These are phyloP conservation scores for Myiothlypis coronata DNA, from an alignment of 2,797 vertebrate species.

Conservation along the genomic window DNA sequence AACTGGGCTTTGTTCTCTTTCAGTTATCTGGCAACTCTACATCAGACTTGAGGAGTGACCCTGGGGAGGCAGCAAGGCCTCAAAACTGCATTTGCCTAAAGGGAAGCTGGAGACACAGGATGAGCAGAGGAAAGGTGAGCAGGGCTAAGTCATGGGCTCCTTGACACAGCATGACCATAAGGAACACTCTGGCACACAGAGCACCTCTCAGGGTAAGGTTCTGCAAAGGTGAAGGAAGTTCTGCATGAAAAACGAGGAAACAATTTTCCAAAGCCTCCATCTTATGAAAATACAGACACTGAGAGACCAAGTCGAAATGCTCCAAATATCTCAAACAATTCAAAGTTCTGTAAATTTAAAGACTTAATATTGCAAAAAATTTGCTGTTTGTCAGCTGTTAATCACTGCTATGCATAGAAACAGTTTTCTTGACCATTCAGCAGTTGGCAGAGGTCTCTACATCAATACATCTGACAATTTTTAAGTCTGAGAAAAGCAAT, in stretches of 20 bases:
- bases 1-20: not conserved
- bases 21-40: not conserved
- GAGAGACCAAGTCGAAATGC: not conserved
- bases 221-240: not conserved
- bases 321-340: not conserved
- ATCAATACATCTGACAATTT: not conserved
- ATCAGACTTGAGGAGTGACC: not conserved
- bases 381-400: not conserved
- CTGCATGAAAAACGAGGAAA: not conserved
- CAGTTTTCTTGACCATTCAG: not conserved
- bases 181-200: not conserved
- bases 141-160: not conserved
- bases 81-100: not conserved
- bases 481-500: not conserved
- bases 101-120: not conserved
- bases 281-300: not conserved
- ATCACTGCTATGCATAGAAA: not conserved
- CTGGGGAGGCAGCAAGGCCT: accelerated
- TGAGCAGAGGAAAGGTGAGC: not conserved
- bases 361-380: not conserved
- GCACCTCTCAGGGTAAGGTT: not conserved
- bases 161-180: not conserved
- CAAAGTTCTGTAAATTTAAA: not conserved
- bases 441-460: not conserved
- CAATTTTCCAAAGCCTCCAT: not conserved